Evolutionary conservation across 2,888 invertebrate species (phyloP), one percentile per base, ranked within the genome.

Genomic region (Epinotia nisella): DNA sequence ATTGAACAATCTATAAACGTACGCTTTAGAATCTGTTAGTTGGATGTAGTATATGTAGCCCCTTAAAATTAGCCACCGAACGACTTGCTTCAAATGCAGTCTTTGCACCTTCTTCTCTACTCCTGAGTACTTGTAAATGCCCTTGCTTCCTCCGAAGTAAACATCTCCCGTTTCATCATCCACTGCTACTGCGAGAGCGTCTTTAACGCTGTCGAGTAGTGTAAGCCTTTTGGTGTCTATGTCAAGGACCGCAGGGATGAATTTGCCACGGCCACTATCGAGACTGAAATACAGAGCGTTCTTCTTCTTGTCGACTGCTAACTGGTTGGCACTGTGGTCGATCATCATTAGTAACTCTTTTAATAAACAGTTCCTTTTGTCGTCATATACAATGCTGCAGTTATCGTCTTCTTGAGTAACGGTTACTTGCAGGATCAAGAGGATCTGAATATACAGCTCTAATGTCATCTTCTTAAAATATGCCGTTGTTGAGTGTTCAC

Each of bases 281-380:
- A 66, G 41, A n/a, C 66, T 56, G 5, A 66, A 66, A 15, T 56
- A 66, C n/a, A 66, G 24, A 0, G 55, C 10, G n/a, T 66, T 66
- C n/a, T 66, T 66, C n/a, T 66, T 66, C 11, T 56, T 66, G n/a
- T 66, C 56, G 5, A 66, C 66, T 19, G 66, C 66, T 24, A 66
- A 24, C n/a, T 66, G 66, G 55, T 66, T 66, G n/a, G 55, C 55
- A 17, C 39, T 66, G 21, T 66, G 66, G n/a, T 66, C 66, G 4
- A 66, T 66, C 66, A 66, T 56, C 19, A 66, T 55, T n/a, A 66
- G 39, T 11, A 66, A n/a, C 55, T 66, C 66, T 24, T 66, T 66
- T 7, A 66, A n/a, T n/a, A 66, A 56, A 15, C 66, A 66, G 39
- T 41, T 66, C n/a, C 24, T 55, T 10, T 3, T 15, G 41, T 66